A percentile compares a stretch with the other conserved stretches of the same genome.
Evolutionary conservation across 2,797 vertebrate species (phyloP).

Genomic region (Bryconaethiops microstoma): DNA sequence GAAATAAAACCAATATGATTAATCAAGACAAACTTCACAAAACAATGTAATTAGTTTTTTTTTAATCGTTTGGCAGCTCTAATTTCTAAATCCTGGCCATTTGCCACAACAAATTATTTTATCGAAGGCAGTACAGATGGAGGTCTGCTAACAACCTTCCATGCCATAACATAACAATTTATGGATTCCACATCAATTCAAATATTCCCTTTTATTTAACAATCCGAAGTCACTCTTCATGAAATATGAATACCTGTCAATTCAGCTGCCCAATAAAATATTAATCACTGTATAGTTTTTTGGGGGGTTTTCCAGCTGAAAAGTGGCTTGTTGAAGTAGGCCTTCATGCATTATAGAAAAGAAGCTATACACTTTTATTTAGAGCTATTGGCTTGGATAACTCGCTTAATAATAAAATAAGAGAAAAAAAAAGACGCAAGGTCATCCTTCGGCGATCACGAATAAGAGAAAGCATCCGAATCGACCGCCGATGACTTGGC

Average conservation of each 20-base stretch:
- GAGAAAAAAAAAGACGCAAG: not conserved
- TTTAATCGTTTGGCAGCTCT: too few species aligned
- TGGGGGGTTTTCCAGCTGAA: constrained; percentile 30
- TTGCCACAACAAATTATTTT: not conserved
- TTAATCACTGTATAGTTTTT: constrained; percentile 35
- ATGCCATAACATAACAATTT: constrained; percentile 46
- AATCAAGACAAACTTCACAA: too few species aligned
- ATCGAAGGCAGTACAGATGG: not conserved
- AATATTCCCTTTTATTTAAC: constrained; percentile 54
- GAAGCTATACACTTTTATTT: not conserved
- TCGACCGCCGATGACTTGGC: not conserved
- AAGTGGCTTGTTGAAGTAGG: constrained; percentile 36
- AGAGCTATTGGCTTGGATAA: not conserved
- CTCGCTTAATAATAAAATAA: constrained; percentile 11
- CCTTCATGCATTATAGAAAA: constrained; percentile 23
- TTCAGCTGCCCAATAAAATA: constrained; percentile 46
- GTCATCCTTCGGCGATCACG: constrained; percentile 1
- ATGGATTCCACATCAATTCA: constrained; percentile 51
- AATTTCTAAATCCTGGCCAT: not conserved
- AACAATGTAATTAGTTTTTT: too few species aligned
- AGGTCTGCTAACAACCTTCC: constrained; percentile 14
- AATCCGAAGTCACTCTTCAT: constrained; percentile 53
- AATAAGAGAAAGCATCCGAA: constrained; percentile 10
- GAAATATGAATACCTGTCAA: constrained; percentile 56
- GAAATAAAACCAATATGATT: too few species aligned